Base-by-base conservation (phyloP, 2,113 vertebrate species). In the Oryzias curvinotus region DNA sequence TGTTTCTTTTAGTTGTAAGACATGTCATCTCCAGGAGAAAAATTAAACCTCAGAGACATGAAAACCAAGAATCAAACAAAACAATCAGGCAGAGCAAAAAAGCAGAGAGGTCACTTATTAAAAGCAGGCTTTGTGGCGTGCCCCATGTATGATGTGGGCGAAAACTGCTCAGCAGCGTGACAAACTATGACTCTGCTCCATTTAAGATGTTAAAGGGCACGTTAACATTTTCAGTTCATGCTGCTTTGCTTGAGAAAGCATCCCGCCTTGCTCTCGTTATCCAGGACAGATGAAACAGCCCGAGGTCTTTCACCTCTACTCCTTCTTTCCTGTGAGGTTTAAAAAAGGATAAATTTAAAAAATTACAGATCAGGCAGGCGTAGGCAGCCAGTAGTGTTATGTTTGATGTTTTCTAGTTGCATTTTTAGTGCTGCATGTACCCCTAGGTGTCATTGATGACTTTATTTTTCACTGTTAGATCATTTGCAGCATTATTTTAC, bases 191-290 rank as follows among this genome's bases (percentile, higher is more conserved):
- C 80, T 75, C 46, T 41, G 75, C 73, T 68, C 63, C 75, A 75
- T 67, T 75, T 67, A 61, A 64, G 36, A 66, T 75, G 72, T 74
- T 73, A 78, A 84, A 86, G 65, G 79, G 42, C 73, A 68, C 57
- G 77, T 77, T 71, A 77, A 82, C 83, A 78, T 82, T 80, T 77
- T 66, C n/a, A 82, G 71, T 62, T 67, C 43, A 17, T 73, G 68
- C 78, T 80, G 66, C 71, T 78, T 75, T 74, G 36, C 63, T 72
- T 59, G 46, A 58, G 17, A 77, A 76, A 70, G 17, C 41, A 48
- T 55, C 16, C n/a, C 50, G 59, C 71, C 54, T 57, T 77, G 51
- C 68, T 67, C 28, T 66, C 28, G 63, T 62, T 50, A 59, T 71
- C 48, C 42, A 21, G 1, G 41, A 21, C 45, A 55, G 44, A 54